Conservation (phyloP, 2,797 vertebrate species). For the Sebastes matsubarae region DNA sequence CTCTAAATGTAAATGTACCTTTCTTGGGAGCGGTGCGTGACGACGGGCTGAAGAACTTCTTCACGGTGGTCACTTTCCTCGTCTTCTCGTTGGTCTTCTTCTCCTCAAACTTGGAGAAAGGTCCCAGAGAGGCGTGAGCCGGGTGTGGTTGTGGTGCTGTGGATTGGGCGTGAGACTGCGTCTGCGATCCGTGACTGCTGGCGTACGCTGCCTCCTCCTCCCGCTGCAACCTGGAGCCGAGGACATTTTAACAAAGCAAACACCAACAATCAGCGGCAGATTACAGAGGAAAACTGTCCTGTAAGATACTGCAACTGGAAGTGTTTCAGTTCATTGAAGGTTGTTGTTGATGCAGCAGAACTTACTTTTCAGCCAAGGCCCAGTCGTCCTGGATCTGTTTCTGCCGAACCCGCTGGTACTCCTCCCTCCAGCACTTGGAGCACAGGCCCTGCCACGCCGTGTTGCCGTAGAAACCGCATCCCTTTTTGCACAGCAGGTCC, state of each 20-base stretch:
- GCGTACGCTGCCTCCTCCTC: conserved; percentile 97
- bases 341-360: background rate
- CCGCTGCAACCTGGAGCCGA: conserved; percentile 88
- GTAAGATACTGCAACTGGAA: background rate
- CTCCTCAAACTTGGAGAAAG: conserved; percentile 98
- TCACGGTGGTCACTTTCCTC: conserved; percentile 95
- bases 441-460: conserved; percentile 96
- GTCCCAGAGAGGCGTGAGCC: conserved; percentile 80
- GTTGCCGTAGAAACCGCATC: conserved; percentile 98
- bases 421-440: conserved; percentile 98
- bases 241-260: background rate
- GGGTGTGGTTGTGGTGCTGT: conserved; percentile 71
- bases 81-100: conserved; percentile 99
- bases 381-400: conserved; percentile 98
- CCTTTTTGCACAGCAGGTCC: conserved; percentile 96
- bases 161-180: conserved; percentile 60
- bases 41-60: conserved; percentile 98
- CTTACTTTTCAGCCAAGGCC: conserved; percentile 94
- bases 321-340: background rate
- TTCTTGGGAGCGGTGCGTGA: conserved; percentile 93
- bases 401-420: conserved; percentile 94
- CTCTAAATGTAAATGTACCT: conserved; percentile 76
- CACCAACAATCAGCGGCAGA: background rate
- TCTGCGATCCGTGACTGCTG: conserved; percentile 85
- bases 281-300: background rate